phyloP scores from a whole-genome alignment of 92 coral and sea anemone species.

The Isaurus tuberculatus region DNA sequence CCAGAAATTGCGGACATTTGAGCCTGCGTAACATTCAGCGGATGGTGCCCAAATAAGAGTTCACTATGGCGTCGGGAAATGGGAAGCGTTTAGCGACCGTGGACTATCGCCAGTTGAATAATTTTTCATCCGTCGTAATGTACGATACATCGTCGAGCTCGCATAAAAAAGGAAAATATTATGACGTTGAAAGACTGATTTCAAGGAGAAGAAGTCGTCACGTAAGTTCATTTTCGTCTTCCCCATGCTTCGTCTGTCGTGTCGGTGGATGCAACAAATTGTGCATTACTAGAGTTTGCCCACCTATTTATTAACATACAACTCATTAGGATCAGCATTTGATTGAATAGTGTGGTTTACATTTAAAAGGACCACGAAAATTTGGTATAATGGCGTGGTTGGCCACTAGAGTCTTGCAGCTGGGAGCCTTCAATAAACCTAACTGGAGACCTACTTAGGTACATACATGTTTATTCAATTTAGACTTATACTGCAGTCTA shows the following conservation, averaged over 20 bases:
- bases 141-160: not conserved
- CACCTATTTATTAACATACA: not conserved
- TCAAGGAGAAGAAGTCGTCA: conserved; percentile 6
- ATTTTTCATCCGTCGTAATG: not conserved
- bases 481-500: not conserved
- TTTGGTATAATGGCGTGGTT: conserved; percentile 57
- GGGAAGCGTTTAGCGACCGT: not conserved
- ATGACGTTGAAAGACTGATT: not conserved
- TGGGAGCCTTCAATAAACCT: conserved; percentile 49
- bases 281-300: not conserved
- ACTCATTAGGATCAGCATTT: not conserved
- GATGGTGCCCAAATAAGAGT: not conserved
- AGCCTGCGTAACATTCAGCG: not conserved
- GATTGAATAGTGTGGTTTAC: not conserved
- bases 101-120: not conserved
- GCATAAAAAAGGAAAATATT: not conserved
- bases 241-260: not conserved
- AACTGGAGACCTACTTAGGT: conserved; percentile 43
- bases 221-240: conserved; percentile 1
- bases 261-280: not conserved
- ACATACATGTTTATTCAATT: not conserved
- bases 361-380: conserved; percentile 49
- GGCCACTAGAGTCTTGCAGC: conserved; percentile 46
- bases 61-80: not conserved
- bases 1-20: not conserved